Evolutionary conservation across 2,113 vertebrate genomes (phyloP), one percentile per base, ranked within the genome.

Genomic region (Dunckerocampus dactyliophorus): DNA sequence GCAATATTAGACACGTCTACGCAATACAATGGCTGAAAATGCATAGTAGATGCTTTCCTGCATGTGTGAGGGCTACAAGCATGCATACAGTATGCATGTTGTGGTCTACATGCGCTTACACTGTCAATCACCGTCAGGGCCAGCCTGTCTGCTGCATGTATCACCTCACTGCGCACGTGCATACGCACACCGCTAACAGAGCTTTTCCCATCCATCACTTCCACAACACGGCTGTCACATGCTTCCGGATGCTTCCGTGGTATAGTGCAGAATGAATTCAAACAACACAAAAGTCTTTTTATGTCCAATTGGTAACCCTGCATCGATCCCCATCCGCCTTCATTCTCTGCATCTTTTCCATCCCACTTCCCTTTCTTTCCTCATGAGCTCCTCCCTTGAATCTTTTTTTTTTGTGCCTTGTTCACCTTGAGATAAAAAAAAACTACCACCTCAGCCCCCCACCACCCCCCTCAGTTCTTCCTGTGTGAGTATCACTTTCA

Each of bases 401-500:
- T 65, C 62, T 47, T 49, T 5, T 48, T 48, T 21, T 37, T 61
- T 71, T 56, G n/a, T 31, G 49, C 43, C 53, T 62, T 13, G 58
- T 82, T 85, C 69, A 79, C 81, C 79, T 86, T 80, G 67, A 83
- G 71, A 71, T 54, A 31, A 20, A 49, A 20, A 10, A 49, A 21
- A 21, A 13, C 24, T 3, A 34, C 3, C 31, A 10, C 52, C 53
- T 48, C 56, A 21, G 45, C 67, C 65, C 14, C 46, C 34, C 39
- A 28, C 52, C 54, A 1, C 31, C 31, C 31, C 3, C 7, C 31
- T 34, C 31, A 34, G 28, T 47, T 66, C 72, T 64, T 75, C 67
- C 67, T 72, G 61, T 59, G 64, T 42, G 70, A 70, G 58, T 75
- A 81, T 88, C 76, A 47, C 62, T 83, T 83, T 77, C 77, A 82